These are phyloP conservation scores for Sericinus montela DNA, from an alignment of 2,888 invertebrate genomes.

Conservation along the genomic window DNA sequence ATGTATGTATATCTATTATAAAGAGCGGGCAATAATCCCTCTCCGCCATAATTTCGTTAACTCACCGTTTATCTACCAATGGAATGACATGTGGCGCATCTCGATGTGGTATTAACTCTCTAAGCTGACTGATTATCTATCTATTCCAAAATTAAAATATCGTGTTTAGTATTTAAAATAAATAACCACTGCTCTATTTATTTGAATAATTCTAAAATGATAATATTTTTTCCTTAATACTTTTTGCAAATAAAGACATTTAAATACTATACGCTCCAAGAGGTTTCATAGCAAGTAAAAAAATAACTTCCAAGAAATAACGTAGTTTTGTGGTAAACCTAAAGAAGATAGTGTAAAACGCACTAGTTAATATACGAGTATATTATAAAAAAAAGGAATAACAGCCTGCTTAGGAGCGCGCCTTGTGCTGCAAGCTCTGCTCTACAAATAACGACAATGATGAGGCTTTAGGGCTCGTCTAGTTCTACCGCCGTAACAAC, in stretches of 20 bases:
- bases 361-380: background rate
- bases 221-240: background rate
- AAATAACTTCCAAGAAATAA: no score
- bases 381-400: slow-evolving; percentile 1
- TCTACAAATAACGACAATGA: slow-evolving; percentile 42
- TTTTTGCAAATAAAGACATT: background rate
- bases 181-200: no score
- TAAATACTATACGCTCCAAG: background rate
- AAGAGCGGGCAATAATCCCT: slow-evolving; percentile 76
- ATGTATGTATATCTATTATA: slow-evolving; percentile 42
- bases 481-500: slow-evolving; percentile 40
- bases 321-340: no score
- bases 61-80: slow-evolving; percentile 77
- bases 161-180: background rate
- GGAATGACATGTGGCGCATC: slow-evolving; percentile 69
- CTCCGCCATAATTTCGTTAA: slow-evolving; percentile 77
- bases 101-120: slow-evolving; percentile 44
- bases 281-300: background rate
- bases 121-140: slow-evolving; percentile 57
- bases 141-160: background rate
- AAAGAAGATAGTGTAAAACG: background rate
- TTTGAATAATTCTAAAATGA: no score
- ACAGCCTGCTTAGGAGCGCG: slow-evolving; percentile 65
- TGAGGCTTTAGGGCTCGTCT: slow-evolving; percentile 33
- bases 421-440: slow-evolving; percentile 61